Evolutionary conservation across 2,113 vertebrate genomes (phyloP).

Genomic region (Zosterops pallidus): DNA sequence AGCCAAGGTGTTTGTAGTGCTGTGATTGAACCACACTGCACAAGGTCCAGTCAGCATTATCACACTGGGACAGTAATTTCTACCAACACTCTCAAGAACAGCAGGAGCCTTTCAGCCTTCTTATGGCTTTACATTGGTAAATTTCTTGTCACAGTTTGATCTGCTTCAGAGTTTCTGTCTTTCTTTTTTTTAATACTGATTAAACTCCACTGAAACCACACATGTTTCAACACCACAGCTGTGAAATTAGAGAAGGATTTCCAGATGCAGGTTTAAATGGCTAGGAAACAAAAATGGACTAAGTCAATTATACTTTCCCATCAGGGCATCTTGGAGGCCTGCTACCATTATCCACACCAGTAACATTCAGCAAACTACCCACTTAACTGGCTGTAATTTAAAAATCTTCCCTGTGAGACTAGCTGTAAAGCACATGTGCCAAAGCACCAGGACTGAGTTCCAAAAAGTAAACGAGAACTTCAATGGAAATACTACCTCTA

Average conservation of each 20-base stretch:
- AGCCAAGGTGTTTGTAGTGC: background rate
- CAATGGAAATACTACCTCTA: background rate
- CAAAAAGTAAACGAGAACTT: constrained; percentile 41
- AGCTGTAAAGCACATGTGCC: constrained; percentile 68
- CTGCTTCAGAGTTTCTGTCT: background rate
- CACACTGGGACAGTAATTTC: background rate
- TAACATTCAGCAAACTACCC: constrained; percentile 49
- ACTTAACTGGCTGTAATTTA: constrained; percentile 67
- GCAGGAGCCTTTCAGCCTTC: background rate
- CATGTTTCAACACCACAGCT: constrained; percentile 36
- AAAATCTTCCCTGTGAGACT: constrained; percentile 69
- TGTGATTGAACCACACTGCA: background rate
- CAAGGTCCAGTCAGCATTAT: background rate
- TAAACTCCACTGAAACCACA: background rate
- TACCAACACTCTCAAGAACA: background rate
- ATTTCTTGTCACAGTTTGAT: background rate
- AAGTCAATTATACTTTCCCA: constrained; percentile 48
- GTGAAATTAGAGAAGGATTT: constrained; percentile 64
- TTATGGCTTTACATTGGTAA: background rate
- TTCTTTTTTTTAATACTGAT: background rate
- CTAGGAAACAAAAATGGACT: constrained; percentile 47
- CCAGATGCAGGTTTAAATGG: constrained; percentile 60
- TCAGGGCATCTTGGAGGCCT: constrained; percentile 56
- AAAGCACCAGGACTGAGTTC: constrained; percentile 53
- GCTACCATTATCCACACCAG: constrained; percentile 59